Base-by-base conservation (phyloP, 2,888 invertebrate species). In the Lapara coniferarum region DNA sequence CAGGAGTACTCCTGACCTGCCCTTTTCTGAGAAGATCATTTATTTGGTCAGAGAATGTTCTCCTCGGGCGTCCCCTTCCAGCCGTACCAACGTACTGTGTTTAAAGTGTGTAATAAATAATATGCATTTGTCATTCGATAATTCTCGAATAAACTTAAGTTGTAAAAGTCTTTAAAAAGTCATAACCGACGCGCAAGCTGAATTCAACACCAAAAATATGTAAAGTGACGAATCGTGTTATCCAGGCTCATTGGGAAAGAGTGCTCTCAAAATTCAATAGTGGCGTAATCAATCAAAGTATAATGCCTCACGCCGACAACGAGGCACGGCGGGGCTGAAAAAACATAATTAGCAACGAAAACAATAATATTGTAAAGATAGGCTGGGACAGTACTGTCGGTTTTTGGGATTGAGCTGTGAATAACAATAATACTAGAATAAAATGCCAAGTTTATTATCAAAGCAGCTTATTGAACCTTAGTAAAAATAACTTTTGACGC, bases 261-360 rank as follows among this genome's bases (percentile, higher is more conserved):
- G 73, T 71, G 71, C 77, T 76, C 77, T 76, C 73, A 76, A 75
- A 77, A 77, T 74, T 77, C 71, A 75, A 75, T 76, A 74, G 71
- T 73, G 70, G 69, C 68, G 67, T 81, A 78, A 82, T 80, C 76
- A 79, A 83, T 84, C 80, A 80, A 71, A 69, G 66, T 72, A 68
- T 74, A 78, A 79, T 78, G 70, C 70, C 68, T 25, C 51, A 63
- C 69, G 66, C 44, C 51, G 67, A 71, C 70, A 69, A 66, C 30
- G 66, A 53, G 58, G 71, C 72, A 77, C 74, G 76, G n/a, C 19
- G 14, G 13, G 37, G 8, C 46, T 71, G 59, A 53, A 30, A 58
- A 69, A 71, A 70, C 69, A 59, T 67, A 70, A 70, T 69, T 74
- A 73, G 71, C 52, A 68, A 12, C 58, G 71, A 67, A 71, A 72